Percentiles rank a stretch among this genome's conserved stretches.
Conservation (phyloP, 2,113 vertebrate genomes). For the Prolemur simus region DNA sequence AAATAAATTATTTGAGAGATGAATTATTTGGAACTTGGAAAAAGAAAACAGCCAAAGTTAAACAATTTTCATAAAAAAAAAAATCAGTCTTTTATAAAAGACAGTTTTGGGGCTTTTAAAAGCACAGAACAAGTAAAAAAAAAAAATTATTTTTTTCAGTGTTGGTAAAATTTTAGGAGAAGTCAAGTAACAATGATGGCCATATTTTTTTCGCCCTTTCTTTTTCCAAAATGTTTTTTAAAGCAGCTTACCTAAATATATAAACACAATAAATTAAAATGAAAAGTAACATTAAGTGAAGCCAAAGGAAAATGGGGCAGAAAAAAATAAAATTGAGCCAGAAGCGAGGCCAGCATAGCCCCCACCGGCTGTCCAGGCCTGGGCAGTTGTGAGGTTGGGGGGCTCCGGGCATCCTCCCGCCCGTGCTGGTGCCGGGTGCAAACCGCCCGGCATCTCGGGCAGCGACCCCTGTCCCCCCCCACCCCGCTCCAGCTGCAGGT, state of each 20-base stretch:
- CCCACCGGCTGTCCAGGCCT: rapidly evolving
- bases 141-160: background rate
- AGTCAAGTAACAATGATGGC: background rate
- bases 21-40: background rate
- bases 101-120: background rate
- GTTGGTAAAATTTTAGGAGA: background rate
- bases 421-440: rapidly evolving
- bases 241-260: background rate
- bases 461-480: rapidly evolving
- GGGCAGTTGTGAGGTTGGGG: rapidly evolving
- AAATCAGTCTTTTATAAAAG: background rate
- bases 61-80: background rate
- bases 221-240: background rate
- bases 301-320: background rate
- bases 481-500: rapidly evolving
- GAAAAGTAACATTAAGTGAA: background rate
- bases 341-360: rapidly evolving
- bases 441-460: rapidly evolving
- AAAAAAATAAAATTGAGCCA: background rate
- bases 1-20: background rate
- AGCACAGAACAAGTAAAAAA: background rate
- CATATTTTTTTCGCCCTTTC: background rate
- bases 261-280: background rate
- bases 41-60: background rate
- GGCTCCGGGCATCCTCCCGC: rapidly evolving